phyloP scores from a whole-genome alignment of 2,888 invertebrate species.

The Machimus rusticus region DNA sequence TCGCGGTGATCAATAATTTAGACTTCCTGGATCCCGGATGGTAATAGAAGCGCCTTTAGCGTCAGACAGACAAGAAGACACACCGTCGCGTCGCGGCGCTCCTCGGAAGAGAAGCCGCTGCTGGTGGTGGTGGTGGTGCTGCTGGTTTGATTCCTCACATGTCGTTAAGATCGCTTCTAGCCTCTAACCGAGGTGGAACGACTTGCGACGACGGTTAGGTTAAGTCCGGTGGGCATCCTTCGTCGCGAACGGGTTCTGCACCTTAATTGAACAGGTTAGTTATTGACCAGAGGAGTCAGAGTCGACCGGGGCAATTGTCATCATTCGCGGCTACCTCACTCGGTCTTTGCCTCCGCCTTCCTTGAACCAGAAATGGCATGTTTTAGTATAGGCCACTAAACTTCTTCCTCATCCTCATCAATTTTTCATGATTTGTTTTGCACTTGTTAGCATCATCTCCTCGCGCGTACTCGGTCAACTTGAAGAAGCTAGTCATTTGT shows the following conservation, averaged over 20 bases:
- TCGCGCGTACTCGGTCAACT: constrained; percentile 39
- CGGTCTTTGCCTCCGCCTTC: constrained; percentile 14
- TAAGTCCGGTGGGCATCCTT: constrained; percentile 33
- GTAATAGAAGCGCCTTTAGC: constrained; percentile 5
- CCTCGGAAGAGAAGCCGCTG: not conserved
- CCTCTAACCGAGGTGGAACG: not conserved
- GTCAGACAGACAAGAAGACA: not conserved
- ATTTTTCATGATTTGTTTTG: constrained; percentile 32
- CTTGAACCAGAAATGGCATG: constrained; percentile 31
- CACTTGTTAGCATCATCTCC: constrained; percentile 20
- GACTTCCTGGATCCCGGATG: constrained; percentile 32
- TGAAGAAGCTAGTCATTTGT: not conserved
- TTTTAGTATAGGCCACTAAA: constrained; percentile 23
- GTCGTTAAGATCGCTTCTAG: constrained; percentile 32
- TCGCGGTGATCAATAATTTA: constrained; percentile 39
- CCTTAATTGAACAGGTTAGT: constrained; percentile 40
- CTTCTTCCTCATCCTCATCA: constrained; percentile 31
- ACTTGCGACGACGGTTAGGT: not conserved
- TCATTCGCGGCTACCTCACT: constrained; percentile 23
- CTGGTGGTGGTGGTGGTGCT: too few relatives aligned
- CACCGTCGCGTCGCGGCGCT: not conserved
- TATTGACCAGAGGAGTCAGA: not conserved
- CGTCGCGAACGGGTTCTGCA: constrained; percentile 12
- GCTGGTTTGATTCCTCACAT: not conserved
- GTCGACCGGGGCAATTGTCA: constrained; percentile 19